A percentile compares a stretch with the other conserved stretches of the same genome.
Conservation (phyloP, 2,888 invertebrate genomes). For the Graphium colonna region DNA sequence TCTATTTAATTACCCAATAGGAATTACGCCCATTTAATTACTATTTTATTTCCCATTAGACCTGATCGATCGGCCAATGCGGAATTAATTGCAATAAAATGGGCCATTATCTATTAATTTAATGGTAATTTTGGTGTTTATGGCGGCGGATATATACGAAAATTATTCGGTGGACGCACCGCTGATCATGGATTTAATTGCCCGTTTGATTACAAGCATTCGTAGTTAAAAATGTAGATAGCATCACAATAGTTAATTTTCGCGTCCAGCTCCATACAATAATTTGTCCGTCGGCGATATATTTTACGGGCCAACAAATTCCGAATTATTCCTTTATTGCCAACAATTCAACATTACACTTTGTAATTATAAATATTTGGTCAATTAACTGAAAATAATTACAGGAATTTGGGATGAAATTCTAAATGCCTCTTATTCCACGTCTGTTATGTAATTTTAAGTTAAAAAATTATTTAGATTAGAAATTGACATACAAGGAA, state of each 20-base stretch:
- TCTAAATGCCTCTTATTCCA: too few species aligned
- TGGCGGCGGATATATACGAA: conserved; percentile 10
- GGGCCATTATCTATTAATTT: conserved; percentile 41
- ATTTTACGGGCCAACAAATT: background rate
- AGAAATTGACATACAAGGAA: too few species aligned
- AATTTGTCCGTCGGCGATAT: conserved; percentile 17
- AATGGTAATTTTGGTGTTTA: conserved; percentile 34
- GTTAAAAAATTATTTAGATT: too few species aligned
- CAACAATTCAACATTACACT: background rate
- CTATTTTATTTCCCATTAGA: conserved; percentile 10
- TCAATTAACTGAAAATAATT: too few species aligned
- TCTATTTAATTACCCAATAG: background rate
- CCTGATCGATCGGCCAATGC: background rate
- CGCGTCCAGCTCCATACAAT: conserved; percentile 1
- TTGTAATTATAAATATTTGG: too few species aligned
- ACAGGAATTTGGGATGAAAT: too few species aligned
- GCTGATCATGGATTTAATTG: conserved; percentile 13
- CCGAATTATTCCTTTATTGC: conserved; percentile 5
- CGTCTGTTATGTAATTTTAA: too few species aligned
- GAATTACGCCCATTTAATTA: conserved; percentile 2
- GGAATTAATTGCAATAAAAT: conserved; percentile 50
- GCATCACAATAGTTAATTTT: conserved; percentile 6
- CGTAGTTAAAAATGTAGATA: conserved; percentile 19
- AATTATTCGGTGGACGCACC: conserved; percentile 13
- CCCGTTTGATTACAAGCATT: conserved; percentile 17